phyloP scores from a whole-genome alignment of 2,797 vertebrate species.

The Sardinella longiceps region DNA sequence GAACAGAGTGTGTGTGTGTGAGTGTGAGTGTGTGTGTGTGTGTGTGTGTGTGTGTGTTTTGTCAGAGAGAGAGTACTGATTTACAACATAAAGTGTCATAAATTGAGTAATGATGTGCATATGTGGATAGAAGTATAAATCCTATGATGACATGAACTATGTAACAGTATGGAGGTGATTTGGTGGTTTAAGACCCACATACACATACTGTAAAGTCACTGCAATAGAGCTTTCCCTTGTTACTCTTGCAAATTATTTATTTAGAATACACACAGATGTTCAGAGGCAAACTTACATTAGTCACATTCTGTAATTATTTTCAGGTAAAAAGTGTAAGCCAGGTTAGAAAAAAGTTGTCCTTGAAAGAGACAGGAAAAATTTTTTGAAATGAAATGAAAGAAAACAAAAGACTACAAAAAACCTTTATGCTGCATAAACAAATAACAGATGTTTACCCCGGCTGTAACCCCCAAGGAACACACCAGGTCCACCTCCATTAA shows the following conservation, averaged over 20 bases:
- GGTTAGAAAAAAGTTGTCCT: neutral
- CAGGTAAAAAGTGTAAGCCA: neutral
- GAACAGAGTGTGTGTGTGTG: too few species aligned
- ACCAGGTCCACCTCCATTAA: conserved; percentile 30
- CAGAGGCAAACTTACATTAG: neutral
- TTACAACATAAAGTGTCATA: neutral
- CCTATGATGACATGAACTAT: neutral
- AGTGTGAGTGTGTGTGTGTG: too few species aligned
- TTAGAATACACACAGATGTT: neutral
- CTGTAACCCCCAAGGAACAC: conserved; percentile 25
- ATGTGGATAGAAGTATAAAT: neutral
- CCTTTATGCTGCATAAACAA: conserved; percentile 28
- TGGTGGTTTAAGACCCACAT: neutral
- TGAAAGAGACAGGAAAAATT: neutral
- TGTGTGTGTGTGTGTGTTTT: too few species aligned
- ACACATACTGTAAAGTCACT: neutral
- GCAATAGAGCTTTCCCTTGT: neutral
- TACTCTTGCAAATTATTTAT: neutral
- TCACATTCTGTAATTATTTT: neutral
- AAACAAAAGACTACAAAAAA: neutral
- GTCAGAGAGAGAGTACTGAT: neutral
- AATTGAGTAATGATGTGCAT: neutral
- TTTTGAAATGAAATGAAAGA: neutral
- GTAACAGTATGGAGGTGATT: neutral
- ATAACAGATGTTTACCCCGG: conserved; percentile 39